Base-by-base conservation (phyloP, 2,113 vertebrate genomes). In the Peucedramus taeniatus region DNA sequence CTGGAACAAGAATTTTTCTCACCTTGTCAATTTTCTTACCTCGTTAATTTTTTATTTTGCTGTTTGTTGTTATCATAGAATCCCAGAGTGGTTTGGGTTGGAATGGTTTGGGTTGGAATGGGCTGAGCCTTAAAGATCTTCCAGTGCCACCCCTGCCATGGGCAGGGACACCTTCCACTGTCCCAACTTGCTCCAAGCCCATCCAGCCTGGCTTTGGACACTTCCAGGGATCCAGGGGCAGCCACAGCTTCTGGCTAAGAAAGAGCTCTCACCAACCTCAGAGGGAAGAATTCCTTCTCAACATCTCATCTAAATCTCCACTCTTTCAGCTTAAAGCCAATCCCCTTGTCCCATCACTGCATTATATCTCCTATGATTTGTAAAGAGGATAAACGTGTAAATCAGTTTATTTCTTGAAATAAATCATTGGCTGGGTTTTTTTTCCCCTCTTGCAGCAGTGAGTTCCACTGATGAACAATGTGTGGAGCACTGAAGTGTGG, bases 331-430 rank as follows among this genome's bases (percentile, higher is more conserved):
- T 28, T 18, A 7, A 50, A 81, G 21, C 37, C 61, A 18, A 1
- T 7, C 22, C 31, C 8, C 5, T 28, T 18, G 7, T 20, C 14
- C 22, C 44, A 59, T 24, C 33, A 9, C 22, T 66, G 31, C 15
- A 1, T 44, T 16, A 1, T 9, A 37, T 18, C 19, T 28, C 15
- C 21, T 26, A 0, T 9, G 8, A 10, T 35, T 50, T 23, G 1
- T 22, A 10, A 40, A 11, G 10, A 57, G 28, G 31, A 65, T 3
- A 40, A 57, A 65, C 0, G 2, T 6, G 1, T 8, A 28, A 78
- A 37, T 10, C 2, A 18, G 8, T 89, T 76, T 80, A 8, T 65
- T 56, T 23, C 15, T 14, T 31, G 17, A 53, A 87, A 45, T 45
- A 23, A 77, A 53, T 47, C 3, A 31, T 3, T n/a, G 27, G 4